Conservation (phyloP, 2,113 vertebrate genomes). For the Pangasianodon gigas region DNA sequence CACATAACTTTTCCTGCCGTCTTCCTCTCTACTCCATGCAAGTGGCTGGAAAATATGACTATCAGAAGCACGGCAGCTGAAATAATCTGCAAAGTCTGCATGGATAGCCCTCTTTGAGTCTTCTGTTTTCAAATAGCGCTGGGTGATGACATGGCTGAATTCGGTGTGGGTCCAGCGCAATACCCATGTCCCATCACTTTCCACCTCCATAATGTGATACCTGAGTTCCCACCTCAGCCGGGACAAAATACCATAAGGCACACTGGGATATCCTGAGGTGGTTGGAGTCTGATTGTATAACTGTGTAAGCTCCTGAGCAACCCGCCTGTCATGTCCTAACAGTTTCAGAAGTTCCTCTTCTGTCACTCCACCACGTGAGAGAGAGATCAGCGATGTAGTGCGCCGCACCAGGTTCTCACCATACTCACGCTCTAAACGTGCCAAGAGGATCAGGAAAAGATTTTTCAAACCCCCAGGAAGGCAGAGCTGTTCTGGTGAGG, state of each 20-base stretch:
- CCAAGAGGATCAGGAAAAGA: slow-evolving; percentile 62
- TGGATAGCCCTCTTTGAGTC: slow-evolving; percentile 61
- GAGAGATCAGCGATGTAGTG: slow-evolving; percentile 59
- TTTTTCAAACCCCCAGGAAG: slow-evolving; percentile 58
- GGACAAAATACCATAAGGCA: slow-evolving; percentile 66
- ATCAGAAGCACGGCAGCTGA: slow-evolving; percentile 37
- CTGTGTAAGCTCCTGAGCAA: slow-evolving; percentile 63
- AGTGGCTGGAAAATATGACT: slow-evolving; percentile 65
- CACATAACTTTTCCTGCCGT: slow-evolving; percentile 50
- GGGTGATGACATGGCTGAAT: slow-evolving; percentile 55
- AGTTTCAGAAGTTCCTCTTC: slow-evolving; percentile 70
- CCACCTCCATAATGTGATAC: slow-evolving; percentile 64
- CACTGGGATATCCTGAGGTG: slow-evolving; percentile 45
- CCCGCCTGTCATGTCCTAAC: slow-evolving; percentile 61
- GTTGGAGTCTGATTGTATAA: slow-evolving; percentile 55
- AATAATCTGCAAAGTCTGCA: slow-evolving; percentile 66
- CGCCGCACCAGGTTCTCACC: slow-evolving; percentile 67
- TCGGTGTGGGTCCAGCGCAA: slow-evolving; percentile 65
- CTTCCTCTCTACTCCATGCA: slow-evolving; percentile 63
- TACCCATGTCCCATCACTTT: slow-evolving; percentile 71
- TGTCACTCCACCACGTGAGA: slow-evolving; percentile 68
- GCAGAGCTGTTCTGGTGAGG: slow-evolving; percentile 47
- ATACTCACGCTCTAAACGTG: slow-evolving; percentile 65
- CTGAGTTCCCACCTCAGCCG: slow-evolving; percentile 62
- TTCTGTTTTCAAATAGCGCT: slow-evolving; percentile 63